Base-by-base conservation (phyloP, 2,113 vertebrate species). In the Nibea albiflora region DNA sequence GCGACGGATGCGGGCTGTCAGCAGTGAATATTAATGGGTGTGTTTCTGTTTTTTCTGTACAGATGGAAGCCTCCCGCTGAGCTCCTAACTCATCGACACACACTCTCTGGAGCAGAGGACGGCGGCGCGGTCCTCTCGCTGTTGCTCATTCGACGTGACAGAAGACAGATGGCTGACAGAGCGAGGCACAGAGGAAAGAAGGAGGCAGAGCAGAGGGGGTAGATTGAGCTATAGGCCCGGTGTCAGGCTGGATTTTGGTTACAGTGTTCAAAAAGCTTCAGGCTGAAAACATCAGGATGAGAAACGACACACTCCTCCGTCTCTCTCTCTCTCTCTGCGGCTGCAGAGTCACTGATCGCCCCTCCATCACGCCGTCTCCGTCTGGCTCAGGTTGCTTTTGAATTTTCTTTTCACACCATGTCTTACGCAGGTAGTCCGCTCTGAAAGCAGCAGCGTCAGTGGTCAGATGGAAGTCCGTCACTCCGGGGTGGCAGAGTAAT, bases 161-260 rank as follows among this genome's bases (percentile, higher is more conserved):
- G 84, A 22, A 47, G 74, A 80, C 88, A 92, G 89, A 92, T 79
- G 90, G 88, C 53, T 22, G 81, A 70, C 78, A 68, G 77, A 65
- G 58, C 16, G 28, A 53, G 65, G 65, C 2, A 20, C 14, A 63
- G 68, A 22, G 28, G 31, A 19, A 22, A 39, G 35, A 42, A 50
- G 11, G 52, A 26, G 35, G 35, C 31, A 7, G 31, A 35, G 31
- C 71, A 80, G 78, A 50, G 3, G 60, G 62, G 47, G 77, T 17
- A 57, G 84, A 85, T 83, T 87, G 88, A 90, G 85, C 88, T 89
- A 86, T 81, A 54, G 81, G 70, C 67, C 52, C 6, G 71, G 81
- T 91, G 91, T 91, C 90, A 85, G 31, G 57, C 56, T 84, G 58
- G 80, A 91, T 88, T 88, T 91, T 83, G 84, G 82, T 87, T 85